Conservation (phyloP, 2,888 invertebrate species). For the Drosophila flavopinicola region DNA sequence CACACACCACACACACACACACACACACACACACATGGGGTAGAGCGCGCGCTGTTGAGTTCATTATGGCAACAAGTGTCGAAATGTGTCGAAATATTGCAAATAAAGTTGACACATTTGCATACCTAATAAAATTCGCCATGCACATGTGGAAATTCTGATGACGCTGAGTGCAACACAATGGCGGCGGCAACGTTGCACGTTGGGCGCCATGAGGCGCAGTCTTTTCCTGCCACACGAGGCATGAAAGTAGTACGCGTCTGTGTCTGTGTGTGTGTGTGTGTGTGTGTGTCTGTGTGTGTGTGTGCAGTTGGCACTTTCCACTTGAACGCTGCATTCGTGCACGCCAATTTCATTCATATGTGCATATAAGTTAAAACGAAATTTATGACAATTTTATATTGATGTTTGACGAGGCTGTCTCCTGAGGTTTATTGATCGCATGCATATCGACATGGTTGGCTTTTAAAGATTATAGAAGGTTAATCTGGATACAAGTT, state of each 20-base stretch:
- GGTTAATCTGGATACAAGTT: neutral
- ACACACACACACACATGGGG: conserved; percentile 2
- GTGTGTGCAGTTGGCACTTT: conserved; percentile 69
- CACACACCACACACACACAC: conserved; percentile 17
- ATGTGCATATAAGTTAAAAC: conserved; percentile 49
- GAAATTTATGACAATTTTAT: conserved; percentile 81
- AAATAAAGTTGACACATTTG: conserved; percentile 84
- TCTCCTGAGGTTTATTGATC: conserved; percentile 55
- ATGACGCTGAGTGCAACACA: conserved; percentile 45
- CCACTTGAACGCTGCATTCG: conserved; percentile 61
- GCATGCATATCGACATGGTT: conserved; percentile 17
- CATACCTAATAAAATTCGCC: conserved; percentile 82
- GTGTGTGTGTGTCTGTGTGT: conserved; percentile 13
- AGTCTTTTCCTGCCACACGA: conserved; percentile 28
- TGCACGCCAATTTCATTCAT: conserved; percentile 59
- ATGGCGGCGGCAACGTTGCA: conserved; percentile 22
- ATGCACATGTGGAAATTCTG: conserved; percentile 59
- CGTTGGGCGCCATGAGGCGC: conserved; percentile 3
- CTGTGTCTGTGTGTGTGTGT: conserved; percentile 1
- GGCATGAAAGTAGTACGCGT: conserved; percentile 32
- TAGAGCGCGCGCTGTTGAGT: conserved; percentile 42
- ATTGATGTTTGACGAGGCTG: conserved; percentile 69
- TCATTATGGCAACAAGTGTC: conserved; percentile 82
- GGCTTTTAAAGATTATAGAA: neutral
- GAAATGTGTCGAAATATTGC: conserved; percentile 79